A percentile compares a stretch with the other conserved stretches of the same genome.
These are phyloP conservation scores for Myodes glareolus DNA, from an alignment of 2,113 vertebrate genomes.

Conservation along the genomic window DNA sequence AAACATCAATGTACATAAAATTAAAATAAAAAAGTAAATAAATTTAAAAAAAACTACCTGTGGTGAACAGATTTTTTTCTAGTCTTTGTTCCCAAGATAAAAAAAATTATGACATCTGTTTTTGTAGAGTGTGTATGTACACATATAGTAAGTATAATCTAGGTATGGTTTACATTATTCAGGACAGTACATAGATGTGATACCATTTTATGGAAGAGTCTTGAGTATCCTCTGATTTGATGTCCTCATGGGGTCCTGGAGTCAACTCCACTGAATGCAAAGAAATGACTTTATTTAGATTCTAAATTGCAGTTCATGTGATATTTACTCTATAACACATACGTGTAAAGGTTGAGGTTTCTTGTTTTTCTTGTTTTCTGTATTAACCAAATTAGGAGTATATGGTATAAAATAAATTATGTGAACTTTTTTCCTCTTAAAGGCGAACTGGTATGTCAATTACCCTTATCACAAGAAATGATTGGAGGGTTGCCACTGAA, in stretches of 20 bases:
- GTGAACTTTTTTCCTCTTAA: neutral
- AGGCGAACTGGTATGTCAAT: constrained; percentile 92
- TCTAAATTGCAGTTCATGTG: neutral
- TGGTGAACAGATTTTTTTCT: neutral
- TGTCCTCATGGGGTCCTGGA: neutral
- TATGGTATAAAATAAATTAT: neutral
- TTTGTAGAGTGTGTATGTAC: neutral
- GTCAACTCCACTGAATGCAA: neutral
- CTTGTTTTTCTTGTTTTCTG: neutral
- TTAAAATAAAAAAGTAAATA: neutral
- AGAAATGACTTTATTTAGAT: neutral
- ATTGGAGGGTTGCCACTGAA: constrained; percentile 93
- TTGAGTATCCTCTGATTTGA: neutral
- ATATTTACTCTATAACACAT: neutral
- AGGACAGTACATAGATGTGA: neutral
- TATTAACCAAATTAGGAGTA: neutral
- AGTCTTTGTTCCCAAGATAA: neutral
- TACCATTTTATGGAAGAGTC: neutral
- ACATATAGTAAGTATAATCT: neutral
- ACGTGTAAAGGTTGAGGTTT: neutral
- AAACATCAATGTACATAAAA: neutral
- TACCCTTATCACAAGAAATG: constrained; percentile 92
- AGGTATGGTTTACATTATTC: neutral
- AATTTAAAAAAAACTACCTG: neutral
- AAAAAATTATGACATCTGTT: neutral